These are phyloP conservation scores for Mechanitis mazaeus DNA, from an alignment of 2,888 invertebrate species.

Conservation along the genomic window DNA sequence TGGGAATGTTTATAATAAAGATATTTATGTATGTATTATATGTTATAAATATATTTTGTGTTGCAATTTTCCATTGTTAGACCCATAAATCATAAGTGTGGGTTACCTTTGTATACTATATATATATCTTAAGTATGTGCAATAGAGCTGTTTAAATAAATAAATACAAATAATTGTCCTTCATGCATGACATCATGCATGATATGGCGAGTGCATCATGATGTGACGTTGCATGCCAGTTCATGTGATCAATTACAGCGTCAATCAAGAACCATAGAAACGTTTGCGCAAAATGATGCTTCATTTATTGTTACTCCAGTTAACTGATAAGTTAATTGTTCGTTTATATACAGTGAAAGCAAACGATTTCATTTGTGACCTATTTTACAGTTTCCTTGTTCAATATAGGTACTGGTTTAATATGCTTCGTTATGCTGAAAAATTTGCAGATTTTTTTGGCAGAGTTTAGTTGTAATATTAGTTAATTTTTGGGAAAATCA, in stretches of 20 bases:
- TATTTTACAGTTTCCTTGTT: constrained; percentile 8
- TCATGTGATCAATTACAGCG: background rate
- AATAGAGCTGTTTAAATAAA: no score
- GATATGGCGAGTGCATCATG: background rate
- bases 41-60: no score
- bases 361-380: constrained; percentile 14
- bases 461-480: no score
- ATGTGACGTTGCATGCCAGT: background rate
- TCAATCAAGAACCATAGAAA: background rate
- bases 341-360: constrained; percentile 10
- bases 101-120: no score
- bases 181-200: background rate
- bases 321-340: constrained; percentile 8
- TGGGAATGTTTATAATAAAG: no score
- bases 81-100: no score
- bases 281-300: constrained; percentile 5
- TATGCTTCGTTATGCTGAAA: background rate
- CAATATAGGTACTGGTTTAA: background rate
- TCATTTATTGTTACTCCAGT: constrained; percentile 9
- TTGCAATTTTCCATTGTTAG: no score
- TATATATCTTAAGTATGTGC: no score
- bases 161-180: background rate
- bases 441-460: background rate
- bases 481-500: no score
- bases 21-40: no score